phyloP scores from a whole-genome alignment of 2,797 vertebrate species.

The Sarcoramphus papa region DNA sequence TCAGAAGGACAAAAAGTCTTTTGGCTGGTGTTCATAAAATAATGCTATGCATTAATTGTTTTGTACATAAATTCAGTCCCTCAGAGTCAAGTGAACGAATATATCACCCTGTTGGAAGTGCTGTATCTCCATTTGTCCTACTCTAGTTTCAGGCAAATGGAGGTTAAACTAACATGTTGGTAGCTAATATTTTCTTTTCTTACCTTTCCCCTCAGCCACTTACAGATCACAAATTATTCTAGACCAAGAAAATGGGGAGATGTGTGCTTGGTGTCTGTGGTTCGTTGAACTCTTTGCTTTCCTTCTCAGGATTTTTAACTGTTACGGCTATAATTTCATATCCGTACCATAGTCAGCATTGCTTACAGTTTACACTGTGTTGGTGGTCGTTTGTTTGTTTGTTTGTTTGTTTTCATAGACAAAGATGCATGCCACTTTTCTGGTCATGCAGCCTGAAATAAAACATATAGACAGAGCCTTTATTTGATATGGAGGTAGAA shows the following conservation, averaged over 20 bases:
- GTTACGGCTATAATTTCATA: not conserved
- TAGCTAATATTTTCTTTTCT: not conserved
- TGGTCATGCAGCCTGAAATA: not conserved
- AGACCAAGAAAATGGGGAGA: not conserved
- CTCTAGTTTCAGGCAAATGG: not conserved
- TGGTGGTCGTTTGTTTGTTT: not conserved
- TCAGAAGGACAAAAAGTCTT: not conserved
- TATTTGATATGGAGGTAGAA: not conserved
- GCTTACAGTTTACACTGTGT: not conserved
- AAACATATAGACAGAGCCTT: not conserved
- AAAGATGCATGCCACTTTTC: not conserved
- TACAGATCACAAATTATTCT: not conserved
- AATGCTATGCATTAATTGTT: not conserved
- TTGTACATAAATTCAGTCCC: not conserved
- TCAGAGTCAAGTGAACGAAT: not conserved
- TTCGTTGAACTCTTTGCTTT: not conserved
- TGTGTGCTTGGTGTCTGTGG: not conserved
- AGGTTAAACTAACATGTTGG: not conserved
- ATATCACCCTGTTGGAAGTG: not conserved
- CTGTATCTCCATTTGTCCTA: not conserved
- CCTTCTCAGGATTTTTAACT: not conserved
- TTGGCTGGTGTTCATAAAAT: not conserved
- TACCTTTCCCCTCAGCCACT: not conserved
- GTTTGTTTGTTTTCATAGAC: not conserved
- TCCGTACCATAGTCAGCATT: rapidly evolving